Evolutionary conservation across 2,888 invertebrate genomes (phyloP), one percentile per base, ranked within the genome.

Genomic region (Drosophila robusta): DNA sequence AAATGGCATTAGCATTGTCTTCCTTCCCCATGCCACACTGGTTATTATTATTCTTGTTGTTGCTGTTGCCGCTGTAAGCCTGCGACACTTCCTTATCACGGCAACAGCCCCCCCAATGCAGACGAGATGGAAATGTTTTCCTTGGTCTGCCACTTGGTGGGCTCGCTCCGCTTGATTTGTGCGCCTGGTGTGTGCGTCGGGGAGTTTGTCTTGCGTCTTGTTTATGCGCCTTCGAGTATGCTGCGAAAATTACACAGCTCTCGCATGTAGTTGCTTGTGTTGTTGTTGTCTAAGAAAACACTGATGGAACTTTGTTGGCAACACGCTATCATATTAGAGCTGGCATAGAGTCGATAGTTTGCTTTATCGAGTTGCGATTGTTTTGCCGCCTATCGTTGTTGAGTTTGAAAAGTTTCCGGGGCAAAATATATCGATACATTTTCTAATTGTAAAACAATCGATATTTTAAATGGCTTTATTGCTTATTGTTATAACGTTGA

Each of bases 1-100:
- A 73, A 84, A 84, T 75, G 75, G 72, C 86, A 78, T 76, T 78
- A 81, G 80, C 83, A 83, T 79, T 76, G 79, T 74, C 75, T 65
- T 70, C 22, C 22, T 56, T 38, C 62, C 45, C 41, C 66, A 42
- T 56, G 34, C 41, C 54, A 36, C 44, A 45, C 16, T 38, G 12
- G 16, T 54, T 38, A 26, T 66, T 71, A 49, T 70, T 61, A 44
- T 29, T 42, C 12, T 22, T 58, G 22, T 42, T 61, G 29, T 22
- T 46, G 11, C 22, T 46, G 44, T 16, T 47, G 36, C 12, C 58
- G 22, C 12, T 49, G 54, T 62, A 56, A 66, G 74, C 62, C 66
- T 44, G 60, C 60, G 54, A 69, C 72, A 80, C 65, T 78, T 80
- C 72, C 81, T 84, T 84, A 88, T 88, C 87, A 69, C 36, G 34